A percentile compares a stretch with the other conserved stretches of the same genome.
Evolutionary conservation across 2,797 vertebrate genomes (phyloP).

Genomic region (Morus bassanus): DNA sequence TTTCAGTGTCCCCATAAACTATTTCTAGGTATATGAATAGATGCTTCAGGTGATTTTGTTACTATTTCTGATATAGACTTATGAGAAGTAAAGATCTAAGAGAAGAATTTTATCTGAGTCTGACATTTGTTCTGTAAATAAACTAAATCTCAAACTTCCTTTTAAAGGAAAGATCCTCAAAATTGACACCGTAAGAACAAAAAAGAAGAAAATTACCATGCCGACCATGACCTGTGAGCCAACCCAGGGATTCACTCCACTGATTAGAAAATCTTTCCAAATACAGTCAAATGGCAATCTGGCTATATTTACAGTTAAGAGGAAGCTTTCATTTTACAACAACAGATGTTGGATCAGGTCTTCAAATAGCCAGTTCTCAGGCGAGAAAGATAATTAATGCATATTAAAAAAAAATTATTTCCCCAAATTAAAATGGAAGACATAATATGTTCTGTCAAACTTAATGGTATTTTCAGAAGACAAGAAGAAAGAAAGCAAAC

Average conservation of each 20-base stretch:
- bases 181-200: background rate
- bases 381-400: background rate
- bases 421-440: background rate
- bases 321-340: background rate
- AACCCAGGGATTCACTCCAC: background rate
- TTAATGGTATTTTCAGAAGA: background rate
- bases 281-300: background rate
- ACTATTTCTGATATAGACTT: conserved; percentile 38
- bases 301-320: background rate
- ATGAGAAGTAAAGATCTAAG: conserved; percentile 17
- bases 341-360: background rate
- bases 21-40: conserved; percentile 68
- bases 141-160: background rate
- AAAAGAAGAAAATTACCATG: background rate
- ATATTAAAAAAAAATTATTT: background rate
- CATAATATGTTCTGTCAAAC: background rate
- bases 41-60: conserved; percentile 63
- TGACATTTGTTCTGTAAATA: background rate
- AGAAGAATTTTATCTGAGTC: conserved; percentile 38
- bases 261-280: background rate
- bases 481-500: background rate
- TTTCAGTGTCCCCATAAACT: conserved; percentile 77
- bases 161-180: background rate
- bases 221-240: background rate
- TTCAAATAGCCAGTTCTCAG: background rate